These are phyloP conservation scores for Euura lappo DNA, from an alignment of 1,140 invertebrate species.

Conservation along the genomic window DNA sequence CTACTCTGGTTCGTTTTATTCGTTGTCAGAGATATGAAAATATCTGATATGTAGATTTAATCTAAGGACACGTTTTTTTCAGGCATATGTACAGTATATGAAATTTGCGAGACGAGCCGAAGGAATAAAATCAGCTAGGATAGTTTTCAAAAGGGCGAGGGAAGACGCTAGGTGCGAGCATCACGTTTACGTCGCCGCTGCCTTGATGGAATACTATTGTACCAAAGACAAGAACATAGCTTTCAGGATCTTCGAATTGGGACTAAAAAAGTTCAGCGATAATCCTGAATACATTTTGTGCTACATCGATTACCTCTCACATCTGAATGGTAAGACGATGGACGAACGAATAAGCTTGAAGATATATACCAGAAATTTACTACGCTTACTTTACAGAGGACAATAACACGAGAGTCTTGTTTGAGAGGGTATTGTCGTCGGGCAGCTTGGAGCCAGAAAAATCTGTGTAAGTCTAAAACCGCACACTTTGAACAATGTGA, in stretches of 20 bases:
- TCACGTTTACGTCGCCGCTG: conserved; percentile 96
- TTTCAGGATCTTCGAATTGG: conserved; percentile 97
- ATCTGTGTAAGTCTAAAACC: conserved; percentile 75
- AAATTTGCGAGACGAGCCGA: conserved; percentile 96
- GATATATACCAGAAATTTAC: background rate
- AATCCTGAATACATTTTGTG: conserved; percentile 94
- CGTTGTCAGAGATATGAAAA: conserved; percentile 13
- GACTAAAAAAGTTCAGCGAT: conserved; percentile 94
- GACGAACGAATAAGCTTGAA: background rate
- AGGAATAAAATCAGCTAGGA: conserved; percentile 94
- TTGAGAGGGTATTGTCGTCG: conserved; percentile 94
- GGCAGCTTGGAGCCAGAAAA: conserved; percentile 91
- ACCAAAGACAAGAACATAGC: conserved; percentile 99
- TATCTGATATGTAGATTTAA: conserved; percentile 21
- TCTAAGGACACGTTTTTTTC: conserved; percentile 32
- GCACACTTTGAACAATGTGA: background rate
- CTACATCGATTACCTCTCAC: conserved; percentile 97
- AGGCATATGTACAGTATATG: conserved; percentile 99
- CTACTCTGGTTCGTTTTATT: conserved; percentile 79
- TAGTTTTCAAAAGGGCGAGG: conserved; percentile 93
- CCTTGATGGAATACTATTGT: conserved; percentile 99
- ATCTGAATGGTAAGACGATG: conserved; percentile 85
- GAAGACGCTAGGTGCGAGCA: conserved; percentile 87
- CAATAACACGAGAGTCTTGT: conserved; percentile 97
- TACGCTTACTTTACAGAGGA: conserved; percentile 77